These are phyloP conservation scores for Protonibea diacanthus DNA, from an alignment of 2,797 vertebrate species.

Conservation along the genomic window DNA sequence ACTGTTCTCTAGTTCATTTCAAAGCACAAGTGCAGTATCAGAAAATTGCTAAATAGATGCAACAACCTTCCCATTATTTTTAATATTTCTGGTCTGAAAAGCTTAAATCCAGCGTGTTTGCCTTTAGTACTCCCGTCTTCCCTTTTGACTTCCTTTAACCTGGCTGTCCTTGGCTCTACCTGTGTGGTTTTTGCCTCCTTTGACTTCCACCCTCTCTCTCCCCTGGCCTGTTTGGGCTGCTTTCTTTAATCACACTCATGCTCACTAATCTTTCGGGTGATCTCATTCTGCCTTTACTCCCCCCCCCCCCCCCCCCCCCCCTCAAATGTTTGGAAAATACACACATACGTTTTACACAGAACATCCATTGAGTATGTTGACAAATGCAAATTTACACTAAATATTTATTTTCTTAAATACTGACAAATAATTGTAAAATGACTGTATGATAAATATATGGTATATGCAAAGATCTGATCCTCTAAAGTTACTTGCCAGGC, in stretches of 20 bases:
- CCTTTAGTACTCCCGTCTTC: constrained; percentile 27
- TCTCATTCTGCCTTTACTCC: constrained; percentile 23
- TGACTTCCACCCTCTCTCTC: constrained; percentile 80
- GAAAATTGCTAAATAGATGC: not conserved
- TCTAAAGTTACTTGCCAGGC: not conserved
- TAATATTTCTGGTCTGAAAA: constrained; percentile 21
- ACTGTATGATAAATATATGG: not conserved
- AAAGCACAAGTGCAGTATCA: constrained; percentile 1
- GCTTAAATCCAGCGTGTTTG: constrained; percentile 47
- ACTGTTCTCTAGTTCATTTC: not conserved
- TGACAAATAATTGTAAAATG: not conserved
- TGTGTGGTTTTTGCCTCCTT: constrained; percentile 77
- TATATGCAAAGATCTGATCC: not conserved
- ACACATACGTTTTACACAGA: not conserved
- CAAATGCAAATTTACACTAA: too few relatives aligned
- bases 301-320: not conserved
- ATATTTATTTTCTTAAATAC: not conserved
- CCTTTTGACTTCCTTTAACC: constrained; percentile 37
- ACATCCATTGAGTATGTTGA: not conserved
- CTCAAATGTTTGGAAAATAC: constrained; percentile 76
- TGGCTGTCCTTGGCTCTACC: constrained; percentile 43
- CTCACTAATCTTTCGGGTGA: constrained; percentile 23
- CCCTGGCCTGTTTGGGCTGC: constrained; percentile 47
- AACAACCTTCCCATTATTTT: not conserved
- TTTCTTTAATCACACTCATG: constrained; percentile 35